Evolutionary conservation across 1,140 invertebrate species (phyloP), one percentile per base, ranked within the genome.

Genomic region (Acromyrmex heyeri): DNA sequence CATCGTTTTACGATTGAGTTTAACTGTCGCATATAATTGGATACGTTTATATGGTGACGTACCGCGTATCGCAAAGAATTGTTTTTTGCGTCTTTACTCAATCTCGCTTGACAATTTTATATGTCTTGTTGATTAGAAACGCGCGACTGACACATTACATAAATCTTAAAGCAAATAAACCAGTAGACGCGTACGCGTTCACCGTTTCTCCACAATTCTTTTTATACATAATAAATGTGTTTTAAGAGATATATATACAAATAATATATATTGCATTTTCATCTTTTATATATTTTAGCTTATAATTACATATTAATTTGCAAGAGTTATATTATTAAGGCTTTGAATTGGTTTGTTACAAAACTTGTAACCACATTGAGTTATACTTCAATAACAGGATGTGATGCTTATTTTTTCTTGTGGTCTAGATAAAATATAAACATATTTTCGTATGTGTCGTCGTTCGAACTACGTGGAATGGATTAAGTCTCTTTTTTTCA

Each of bases 61-160:
- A 38, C 27, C 21, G 55, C 55, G 55, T 76, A 59, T 76, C 55
- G 55, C 21, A 76, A 76, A 8, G 34, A 76, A 76, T 76, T 59
- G 55, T 76, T 76, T 76, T 76, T 76, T 76, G 55, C 55, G 55
- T 76, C 73, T 76, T 61, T 61, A 76, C 73, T 61, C 73, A 76
- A 76, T 76, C 53, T 27, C 21, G 2, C 55, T 76, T 61, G 55
- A 59, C 73, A 76, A 76, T 76, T 76, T 76, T 76, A 76, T 38
- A 76, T 2, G 73, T 76, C 73, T 61, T 76, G 73, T 76, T 76
- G 73, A 76, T 76, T 76, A 61, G 30, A 76, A 76, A 76, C 34
- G 55, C 73, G 21, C 34, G 8, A 61, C 30, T 76, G 73, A 76
- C 73, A 38, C 55, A 38, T 76, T 76, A 61, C 73, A 59, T 76